Evolutionary conservation across 2,888 invertebrate genomes (phyloP), one percentile per base, ranked within the genome.

Genomic region (Tinea pellionella): DNA sequence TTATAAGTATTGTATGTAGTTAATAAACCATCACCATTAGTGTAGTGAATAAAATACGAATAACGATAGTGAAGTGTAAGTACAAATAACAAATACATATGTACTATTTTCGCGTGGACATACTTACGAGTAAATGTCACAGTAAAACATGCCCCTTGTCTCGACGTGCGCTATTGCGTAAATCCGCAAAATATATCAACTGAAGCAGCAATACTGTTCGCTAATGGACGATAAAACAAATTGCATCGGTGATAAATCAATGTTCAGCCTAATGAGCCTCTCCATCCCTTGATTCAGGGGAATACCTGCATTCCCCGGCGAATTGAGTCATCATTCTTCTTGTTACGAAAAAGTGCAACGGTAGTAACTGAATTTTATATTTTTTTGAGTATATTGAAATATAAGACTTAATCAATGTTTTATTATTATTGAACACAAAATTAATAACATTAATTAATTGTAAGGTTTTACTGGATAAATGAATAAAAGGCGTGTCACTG

Each of bases 141-240:
- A 24, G 53, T 53, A 57, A 57, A 57, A 57, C 32, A 57, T 32
- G 15, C 32, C 30, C 32, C 57, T 57, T 57, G 32, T 57, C 32
- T 57, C 57, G n/a, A 13, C 15, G 15, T 32, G 16, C 57, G 57
- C 32, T 57, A 57, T 57, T 57, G 57, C 24, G 55, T 57, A 57
- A 57, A 57, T 57, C 57, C 57, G 57, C 57, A 47, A 59, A 59
- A 59, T 59, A 59, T 59, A 56, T 61, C 57, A 43, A 18, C 68
- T 63, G 60, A 62, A 61, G 63, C 61, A 63, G 67, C 67, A 65
- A 61, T 65, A 62, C 66, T 64, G 63, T 63, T 63, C 64, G 66
- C 67, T 71, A 73, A 72, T 71, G 74, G 72, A 68, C 72, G 64
- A 72, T 72, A 71, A 73, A 72, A 71, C 69, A 71, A 72, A 74